These are phyloP conservation scores for Acyrthosiphon pisum DNA, from an alignment of 1,140 invertebrate species.

Conservation along the genomic window DNA sequence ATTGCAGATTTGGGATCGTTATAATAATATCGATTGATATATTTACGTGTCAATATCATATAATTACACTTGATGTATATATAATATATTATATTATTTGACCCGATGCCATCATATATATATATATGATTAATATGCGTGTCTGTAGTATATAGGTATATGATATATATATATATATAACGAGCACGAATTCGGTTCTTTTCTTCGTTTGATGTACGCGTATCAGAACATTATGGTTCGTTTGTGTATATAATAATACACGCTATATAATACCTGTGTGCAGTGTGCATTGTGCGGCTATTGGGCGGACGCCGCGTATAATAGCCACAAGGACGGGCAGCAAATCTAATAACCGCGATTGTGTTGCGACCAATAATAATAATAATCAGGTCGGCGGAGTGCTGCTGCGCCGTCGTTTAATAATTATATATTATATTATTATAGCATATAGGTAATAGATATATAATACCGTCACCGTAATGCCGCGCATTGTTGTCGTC, in stretches of 20 bases:
- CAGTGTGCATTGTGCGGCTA: background rate
- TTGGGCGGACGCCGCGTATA: background rate
- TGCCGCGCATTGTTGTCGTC: background rate
- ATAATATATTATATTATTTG: background rate
- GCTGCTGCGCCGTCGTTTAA: background rate
- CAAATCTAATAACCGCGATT: constrained; percentile 1
- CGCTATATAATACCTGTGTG: too few species aligned
- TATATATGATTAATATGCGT: background rate
- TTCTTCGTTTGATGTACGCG: constrained; percentile 5
- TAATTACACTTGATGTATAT: background rate
- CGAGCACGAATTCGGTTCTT: background rate
- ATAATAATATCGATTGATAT: background rate
- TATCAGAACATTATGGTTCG: background rate
- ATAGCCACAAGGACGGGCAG: background rate
- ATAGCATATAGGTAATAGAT: background rate
- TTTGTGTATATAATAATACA: background rate
- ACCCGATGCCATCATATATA: background rate
- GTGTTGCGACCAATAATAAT: background rate
- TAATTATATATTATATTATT: background rate
- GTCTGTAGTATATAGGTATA: background rate
- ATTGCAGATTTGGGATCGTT: background rate
- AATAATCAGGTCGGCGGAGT: background rate
- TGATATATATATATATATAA: background rate
- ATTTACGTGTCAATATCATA: background rate
- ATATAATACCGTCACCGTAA: background rate